Base-by-base conservation (phyloP, 2,797 vertebrate genomes). In the Leptodactylus fallax region DNA sequence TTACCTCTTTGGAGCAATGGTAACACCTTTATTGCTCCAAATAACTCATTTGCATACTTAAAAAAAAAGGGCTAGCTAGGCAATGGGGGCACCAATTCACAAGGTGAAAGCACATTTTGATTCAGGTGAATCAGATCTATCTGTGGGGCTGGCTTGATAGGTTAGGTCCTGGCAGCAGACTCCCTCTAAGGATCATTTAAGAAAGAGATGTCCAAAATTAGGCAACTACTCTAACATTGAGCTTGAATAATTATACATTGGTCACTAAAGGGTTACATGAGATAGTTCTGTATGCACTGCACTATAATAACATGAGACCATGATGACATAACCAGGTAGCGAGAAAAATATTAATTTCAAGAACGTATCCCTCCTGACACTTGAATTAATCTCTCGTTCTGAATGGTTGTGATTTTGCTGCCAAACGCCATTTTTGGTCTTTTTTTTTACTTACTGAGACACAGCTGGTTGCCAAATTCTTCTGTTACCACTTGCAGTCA, bases 261-360 rank as follows among this genome's bases (percentile, higher is more conserved):
- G 14, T 45, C 55, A 25, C 10, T 47, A 47, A 81, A 63, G 17
- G 19, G 55, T 80, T 80, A 80, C 7, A 77, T 14, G 10, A 21
- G 51, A 0, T 13, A 19, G 16, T 23, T n/a, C 10, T 61, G 58
- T 61, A 13, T 14, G 13, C 11, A 53, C 27, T 2, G 17, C 56
- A n/a, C 9, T n/a, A n/a, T 61, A 47, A 81, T 60, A 27, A 63
- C 21, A 13, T 7, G 58, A 80, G 47, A 27, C 17, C 79, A 47
- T 45, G 55, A 60, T 79, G 27, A 79, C 55, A 11, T 53, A 25
- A 56, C 77, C 77, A 79, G 77, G 79, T 60, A 80, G 79, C 56
- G n/a, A 61, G 21, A 60, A 61, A 55, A 61, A 47, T 13, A 61
- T 45, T 45, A 10, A 80, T 79, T 79, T 79, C 25, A 58, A 61